Conservation (phyloP, 1,140 invertebrate genomes). For the Drosophila arizonae region DNA sequence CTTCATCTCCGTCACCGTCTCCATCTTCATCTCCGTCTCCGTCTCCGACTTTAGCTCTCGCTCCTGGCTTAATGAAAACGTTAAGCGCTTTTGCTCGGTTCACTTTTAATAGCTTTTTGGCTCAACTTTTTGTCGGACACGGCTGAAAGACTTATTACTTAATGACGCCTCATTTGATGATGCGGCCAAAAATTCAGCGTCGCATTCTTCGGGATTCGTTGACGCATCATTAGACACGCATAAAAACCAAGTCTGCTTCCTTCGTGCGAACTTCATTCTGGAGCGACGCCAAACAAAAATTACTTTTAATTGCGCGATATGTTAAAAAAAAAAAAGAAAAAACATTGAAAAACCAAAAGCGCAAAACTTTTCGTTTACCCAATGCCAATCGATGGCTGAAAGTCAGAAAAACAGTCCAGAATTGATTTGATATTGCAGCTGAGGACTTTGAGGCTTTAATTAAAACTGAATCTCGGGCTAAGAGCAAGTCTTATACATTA, state of each 20-base stretch:
- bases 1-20: neutral
- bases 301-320: conserved; percentile 59
- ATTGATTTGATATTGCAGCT: too few relatives aligned
- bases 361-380: too few relatives aligned
- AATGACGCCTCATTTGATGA: conserved; percentile 71
- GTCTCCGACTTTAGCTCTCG: neutral
- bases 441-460: neutral
- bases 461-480: too few relatives aligned
- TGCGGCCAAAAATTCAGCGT: conserved; percentile 43
- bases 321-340: neutral
- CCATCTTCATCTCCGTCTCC: neutral
- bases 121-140: conserved; percentile 52
- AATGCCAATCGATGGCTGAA: too few relatives aligned
- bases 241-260: conserved; percentile 45
- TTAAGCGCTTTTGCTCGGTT: conserved; percentile 53
- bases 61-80: conserved; percentile 62
- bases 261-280: neutral
- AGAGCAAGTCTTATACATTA: too few relatives aligned
- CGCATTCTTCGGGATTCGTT: conserved; percentile 27
- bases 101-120: conserved; percentile 66
- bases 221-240: conserved; percentile 69
- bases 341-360: too few relatives aligned
- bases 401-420: too few relatives aligned
- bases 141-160: conserved; percentile 72
- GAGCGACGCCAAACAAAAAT: conserved; percentile 25